Conservation (phyloP, 2,113 vertebrate species). For the Hippolais icterina region DNA sequence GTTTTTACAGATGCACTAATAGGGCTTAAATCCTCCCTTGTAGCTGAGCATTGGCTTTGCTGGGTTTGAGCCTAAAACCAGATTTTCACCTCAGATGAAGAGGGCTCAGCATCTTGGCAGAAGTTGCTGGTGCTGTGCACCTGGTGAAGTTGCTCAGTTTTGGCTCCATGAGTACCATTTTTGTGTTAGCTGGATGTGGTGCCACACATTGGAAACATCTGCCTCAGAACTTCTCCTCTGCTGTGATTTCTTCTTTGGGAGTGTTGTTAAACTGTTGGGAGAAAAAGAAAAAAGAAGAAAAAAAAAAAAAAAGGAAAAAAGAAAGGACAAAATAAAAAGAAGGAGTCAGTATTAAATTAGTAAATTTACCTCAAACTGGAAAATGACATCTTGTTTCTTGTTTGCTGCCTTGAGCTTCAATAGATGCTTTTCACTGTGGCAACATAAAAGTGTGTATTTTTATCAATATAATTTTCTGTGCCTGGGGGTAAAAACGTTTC, state of each 20-base stretch:
- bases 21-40: background rate
- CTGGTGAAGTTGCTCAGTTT: background rate
- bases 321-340: too few species aligned
- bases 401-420: background rate
- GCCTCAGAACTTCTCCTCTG: background rate
- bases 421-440: background rate
- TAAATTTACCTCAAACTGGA: background rate
- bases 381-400: background rate
- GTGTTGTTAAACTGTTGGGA: background rate
- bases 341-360: background rate
- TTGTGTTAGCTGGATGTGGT: background rate
- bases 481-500: background rate
- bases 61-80: background rate
- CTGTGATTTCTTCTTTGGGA: background rate
- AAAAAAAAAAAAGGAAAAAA: background rate
- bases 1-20: background rate
- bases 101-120: background rate
- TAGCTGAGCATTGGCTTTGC: background rate
- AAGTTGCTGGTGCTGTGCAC: background rate
- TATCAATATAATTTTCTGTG: background rate
- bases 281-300: fast-evolving
- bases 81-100: background rate
- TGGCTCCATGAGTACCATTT: background rate
- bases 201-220: background rate
- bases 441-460: background rate